These are phyloP conservation scores for Onthophagus taurus DNA, from an alignment of 1,140 invertebrate species.

Conservation along the genomic window DNA sequence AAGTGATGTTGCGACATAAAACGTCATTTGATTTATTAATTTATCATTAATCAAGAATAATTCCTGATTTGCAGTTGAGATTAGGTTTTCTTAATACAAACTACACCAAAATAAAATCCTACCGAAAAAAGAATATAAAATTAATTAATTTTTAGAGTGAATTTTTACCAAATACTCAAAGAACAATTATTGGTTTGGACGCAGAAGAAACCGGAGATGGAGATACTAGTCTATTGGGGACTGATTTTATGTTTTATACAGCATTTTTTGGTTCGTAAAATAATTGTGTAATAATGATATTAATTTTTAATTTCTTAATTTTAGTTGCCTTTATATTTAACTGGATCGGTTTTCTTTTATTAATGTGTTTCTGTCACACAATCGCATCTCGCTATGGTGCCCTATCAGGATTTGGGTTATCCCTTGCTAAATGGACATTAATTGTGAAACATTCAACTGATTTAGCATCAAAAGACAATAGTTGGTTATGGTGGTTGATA, in stretches of 20 bases:
- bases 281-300: not conserved
- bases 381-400: conserved; percentile 89
- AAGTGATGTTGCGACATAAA: too few species aligned
- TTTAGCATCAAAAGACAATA: conserved; percentile 72
- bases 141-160: conserved; percentile 26
- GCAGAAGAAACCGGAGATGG: conserved; percentile 57
- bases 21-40: too few species aligned
- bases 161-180: conserved; percentile 44
- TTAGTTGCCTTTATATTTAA: conserved; percentile 83
- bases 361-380: conserved; percentile 89
- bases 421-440: conserved; percentile 87
- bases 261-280: conserved; percentile 65
- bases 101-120: too few species aligned
- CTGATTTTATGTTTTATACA: conserved; percentile 80
- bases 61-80: too few species aligned
- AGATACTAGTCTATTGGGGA: conserved; percentile 69
- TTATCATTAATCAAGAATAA: too few species aligned
- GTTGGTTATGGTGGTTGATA: conserved; percentile 84
- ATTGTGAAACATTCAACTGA: conserved; percentile 87
- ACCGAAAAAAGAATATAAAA: too few species aligned
- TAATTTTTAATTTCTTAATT: conserved; percentile 22
- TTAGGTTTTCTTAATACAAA: too few species aligned
- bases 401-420: conserved; percentile 83
- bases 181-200: conserved; percentile 67
- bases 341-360: conserved; percentile 86